phyloP scores from a whole-genome alignment of 2,113 vertebrate species.

The Sylvilagus bachmani region DNA sequence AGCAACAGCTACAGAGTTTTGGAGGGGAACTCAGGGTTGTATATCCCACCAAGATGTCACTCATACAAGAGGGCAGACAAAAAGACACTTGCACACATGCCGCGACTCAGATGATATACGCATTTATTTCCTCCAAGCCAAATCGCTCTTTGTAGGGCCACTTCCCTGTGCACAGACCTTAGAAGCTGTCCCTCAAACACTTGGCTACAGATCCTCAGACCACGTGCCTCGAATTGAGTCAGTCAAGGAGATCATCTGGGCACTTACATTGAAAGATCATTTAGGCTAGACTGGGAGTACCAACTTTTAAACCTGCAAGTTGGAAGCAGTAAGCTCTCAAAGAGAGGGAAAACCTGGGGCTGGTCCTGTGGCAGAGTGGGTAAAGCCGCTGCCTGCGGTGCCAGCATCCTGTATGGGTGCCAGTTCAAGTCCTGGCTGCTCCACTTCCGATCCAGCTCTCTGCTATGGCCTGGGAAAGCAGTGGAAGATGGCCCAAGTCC shows the following conservation, averaged over 20 bases:
- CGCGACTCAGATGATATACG: neutral
- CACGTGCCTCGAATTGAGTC: neutral
- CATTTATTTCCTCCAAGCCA: neutral
- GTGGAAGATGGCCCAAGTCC: too few relatives aligned
- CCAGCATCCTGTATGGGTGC: too few relatives aligned
- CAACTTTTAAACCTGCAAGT: neutral
- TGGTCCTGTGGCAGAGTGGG: too few relatives aligned
- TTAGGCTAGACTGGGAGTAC: neutral
- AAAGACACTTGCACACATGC: neutral
- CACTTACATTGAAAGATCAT: slow-evolving; percentile 2
- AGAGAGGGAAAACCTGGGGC: neutral
- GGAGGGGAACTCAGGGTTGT: neutral
- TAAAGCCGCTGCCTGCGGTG: too few relatives aligned
- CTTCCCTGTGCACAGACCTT: neutral
- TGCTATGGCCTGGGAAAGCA: too few relatives aligned
- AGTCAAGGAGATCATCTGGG: slow-evolving; percentile 25
- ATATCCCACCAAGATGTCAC: neutral
- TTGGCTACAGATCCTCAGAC: neutral
- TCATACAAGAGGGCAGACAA: neutral
- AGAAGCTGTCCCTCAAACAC: neutral
- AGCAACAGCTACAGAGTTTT: slow-evolving; percentile 2
- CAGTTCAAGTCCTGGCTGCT: too few relatives aligned
- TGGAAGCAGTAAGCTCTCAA: neutral
- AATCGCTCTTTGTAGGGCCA: neutral
- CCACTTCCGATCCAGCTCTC: too few relatives aligned